Conservation (phyloP, 2,888 invertebrate genomes). For the Luperina nickerlii region DNA sequence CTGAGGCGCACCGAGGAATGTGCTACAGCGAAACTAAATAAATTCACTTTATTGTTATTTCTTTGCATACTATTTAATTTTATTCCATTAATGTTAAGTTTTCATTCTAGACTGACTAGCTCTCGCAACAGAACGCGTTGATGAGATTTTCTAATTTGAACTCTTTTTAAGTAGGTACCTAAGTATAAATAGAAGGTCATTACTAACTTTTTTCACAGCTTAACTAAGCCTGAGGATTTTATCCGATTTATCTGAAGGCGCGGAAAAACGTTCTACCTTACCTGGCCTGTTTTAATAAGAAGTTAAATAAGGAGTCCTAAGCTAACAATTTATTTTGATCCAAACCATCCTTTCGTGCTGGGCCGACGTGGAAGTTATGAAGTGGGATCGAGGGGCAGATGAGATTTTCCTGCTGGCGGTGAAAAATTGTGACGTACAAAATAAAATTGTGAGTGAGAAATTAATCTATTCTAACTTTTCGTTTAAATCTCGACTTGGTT, state of each 20-base stretch:
- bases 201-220: slow-evolving; percentile 59
- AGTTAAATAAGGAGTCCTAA: slow-evolving; percentile 70
- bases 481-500: slow-evolving; percentile 15
- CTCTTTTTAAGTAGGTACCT: background rate
- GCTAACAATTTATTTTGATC: slow-evolving; percentile 70
- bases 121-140: slow-evolving; percentile 3
- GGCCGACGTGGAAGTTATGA: slow-evolving; percentile 59
- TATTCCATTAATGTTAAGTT: slow-evolving; percentile 46
- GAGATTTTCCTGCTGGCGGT: slow-evolving; percentile 58
- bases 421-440: slow-evolving; percentile 52
- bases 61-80: slow-evolving; percentile 56
- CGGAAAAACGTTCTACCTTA: slow-evolving; percentile 61
- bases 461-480: slow-evolving; percentile 28
- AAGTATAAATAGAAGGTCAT: slow-evolving; percentile 39
- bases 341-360: slow-evolving; percentile 59
- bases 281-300: slow-evolving; percentile 67
- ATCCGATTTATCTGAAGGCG: slow-evolving; percentile 64
- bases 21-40: slow-evolving; percentile 59
- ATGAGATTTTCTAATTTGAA: slow-evolving; percentile 16
- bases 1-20: slow-evolving; percentile 67
- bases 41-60: slow-evolving; percentile 57
- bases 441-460: slow-evolving; percentile 44
- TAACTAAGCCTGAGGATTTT: slow-evolving; percentile 53
- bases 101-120: slow-evolving; percentile 6
- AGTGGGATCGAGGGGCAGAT: slow-evolving; percentile 63